Percentiles rank a stretch among this genome's conserved stretches.
phyloP scores from a whole-genome alignment of 2,797 vertebrate genomes.

The Protonibea diacanthus region DNA sequence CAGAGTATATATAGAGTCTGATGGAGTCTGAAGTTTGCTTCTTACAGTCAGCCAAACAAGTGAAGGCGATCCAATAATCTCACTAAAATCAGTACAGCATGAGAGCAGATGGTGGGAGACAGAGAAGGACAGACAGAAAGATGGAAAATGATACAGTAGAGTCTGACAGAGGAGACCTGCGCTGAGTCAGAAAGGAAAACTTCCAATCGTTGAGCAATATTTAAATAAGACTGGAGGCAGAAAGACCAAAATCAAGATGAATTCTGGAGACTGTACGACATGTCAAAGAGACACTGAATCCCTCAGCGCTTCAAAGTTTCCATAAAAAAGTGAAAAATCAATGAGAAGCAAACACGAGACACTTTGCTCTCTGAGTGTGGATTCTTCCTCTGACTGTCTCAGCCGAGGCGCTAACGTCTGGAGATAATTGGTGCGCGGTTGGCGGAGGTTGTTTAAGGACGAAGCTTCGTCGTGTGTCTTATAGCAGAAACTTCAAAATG shows the following conservation, averaged over 20 bases:
- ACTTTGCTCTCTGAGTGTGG: not conserved
- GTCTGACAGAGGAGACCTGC: not conserved
- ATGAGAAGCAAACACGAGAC: not conserved
- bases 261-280: not conserved
- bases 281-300: not conserved
- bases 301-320: not conserved
- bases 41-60: not conserved
- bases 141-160: not conserved
- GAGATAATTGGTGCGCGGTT: slow-evolving; percentile 28
- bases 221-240: not conserved
- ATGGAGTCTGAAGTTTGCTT: not conserved
- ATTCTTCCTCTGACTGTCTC: not conserved
- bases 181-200: not conserved
- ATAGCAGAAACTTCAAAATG: not conserved
- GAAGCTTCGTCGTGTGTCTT: not conserved
- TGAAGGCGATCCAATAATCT: not conserved
- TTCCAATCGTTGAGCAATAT: not conserved
- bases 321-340: not conserved
- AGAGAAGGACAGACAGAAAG: not conserved
- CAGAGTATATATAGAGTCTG: too few species aligned
- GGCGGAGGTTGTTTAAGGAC: not conserved
- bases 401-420: slow-evolving; percentile 1
- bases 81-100: not conserved
- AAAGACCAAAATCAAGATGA: not conserved
- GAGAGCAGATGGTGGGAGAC: slow-evolving; percentile 4